Percentiles rank a stretch among this genome's conserved stretches.
phyloP scores from a whole-genome alignment of 2,888 invertebrate genomes.

The Anorthoa munda region DNA sequence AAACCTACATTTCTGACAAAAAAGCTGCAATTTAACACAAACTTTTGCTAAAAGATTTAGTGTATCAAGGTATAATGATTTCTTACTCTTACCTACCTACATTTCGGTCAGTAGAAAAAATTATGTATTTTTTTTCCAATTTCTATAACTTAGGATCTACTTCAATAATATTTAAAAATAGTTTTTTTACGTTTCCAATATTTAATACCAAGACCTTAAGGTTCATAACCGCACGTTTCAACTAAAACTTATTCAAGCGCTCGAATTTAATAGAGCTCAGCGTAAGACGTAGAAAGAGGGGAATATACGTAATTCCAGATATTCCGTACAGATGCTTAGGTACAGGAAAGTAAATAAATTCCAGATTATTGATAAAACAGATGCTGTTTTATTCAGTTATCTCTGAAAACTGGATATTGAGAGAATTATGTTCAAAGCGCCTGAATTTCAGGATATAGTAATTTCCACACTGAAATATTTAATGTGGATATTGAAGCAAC shows the following conservation, averaged over 20 bases:
- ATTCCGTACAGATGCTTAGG: conserved; percentile 29
- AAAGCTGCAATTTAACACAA: no score
- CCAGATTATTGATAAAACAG: conserved; percentile 11
- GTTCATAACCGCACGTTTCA: conserved; percentile 20
- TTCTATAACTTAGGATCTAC: background rate
- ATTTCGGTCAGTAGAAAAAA: background rate
- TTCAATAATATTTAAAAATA: conserved; percentile 21
- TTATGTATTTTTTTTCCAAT: background rate
- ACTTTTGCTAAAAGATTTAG: background rate
- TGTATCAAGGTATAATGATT: background rate
- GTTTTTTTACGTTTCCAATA: conserved; percentile 15
- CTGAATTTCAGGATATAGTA: conserved; percentile 11
- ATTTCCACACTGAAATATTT: background rate
- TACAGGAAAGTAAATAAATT: conserved; percentile 28
- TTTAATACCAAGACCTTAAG: background rate
- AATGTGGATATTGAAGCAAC: background rate
- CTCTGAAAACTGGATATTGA: background rate
- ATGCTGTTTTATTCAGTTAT: background rate
- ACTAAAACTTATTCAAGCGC: conserved; percentile 52
- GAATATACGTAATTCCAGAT: conserved; percentile 47
- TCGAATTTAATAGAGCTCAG: conserved; percentile 59
- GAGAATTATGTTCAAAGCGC: background rate
- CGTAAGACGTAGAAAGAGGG: conserved; percentile 28
- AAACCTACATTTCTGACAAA: no score
- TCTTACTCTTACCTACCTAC: background rate